Evolutionary conservation across 2,113 vertebrate genomes (phyloP).

Genomic region (Haliaeetus leucogaster): DNA sequence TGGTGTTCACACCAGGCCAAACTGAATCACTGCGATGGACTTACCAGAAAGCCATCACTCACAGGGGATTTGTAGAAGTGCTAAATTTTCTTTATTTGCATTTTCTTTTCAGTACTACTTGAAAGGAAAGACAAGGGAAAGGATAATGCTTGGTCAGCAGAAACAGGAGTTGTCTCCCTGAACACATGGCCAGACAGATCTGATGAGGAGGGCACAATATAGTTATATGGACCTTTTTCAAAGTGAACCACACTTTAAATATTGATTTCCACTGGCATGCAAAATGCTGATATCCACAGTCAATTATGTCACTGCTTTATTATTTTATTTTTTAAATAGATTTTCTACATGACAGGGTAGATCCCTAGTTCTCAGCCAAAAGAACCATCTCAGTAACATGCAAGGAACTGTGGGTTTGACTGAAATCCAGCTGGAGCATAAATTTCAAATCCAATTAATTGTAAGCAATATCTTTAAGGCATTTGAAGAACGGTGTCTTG

Average conservation of each 20-base stretch:
- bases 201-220: background rate
- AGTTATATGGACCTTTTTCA: slow-evolving; percentile 19
- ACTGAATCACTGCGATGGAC: background rate
- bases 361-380: slow-evolving; percentile 50
- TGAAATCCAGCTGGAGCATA: slow-evolving; percentile 44
- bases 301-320: slow-evolving; percentile 21
- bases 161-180: background rate
- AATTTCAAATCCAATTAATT: slow-evolving; percentile 51
- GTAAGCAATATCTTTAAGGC: slow-evolving; percentile 47
- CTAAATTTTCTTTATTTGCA: background rate
- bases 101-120: background rate
- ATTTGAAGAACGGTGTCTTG: slow-evolving; percentile 9
- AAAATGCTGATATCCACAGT: slow-evolving; percentile 44
- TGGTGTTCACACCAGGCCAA: background rate
- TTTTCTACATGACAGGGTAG: slow-evolving; percentile 34
- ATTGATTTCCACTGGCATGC: slow-evolving; percentile 39
- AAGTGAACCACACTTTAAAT: slow-evolving; percentile 35
- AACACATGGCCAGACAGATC: background rate
- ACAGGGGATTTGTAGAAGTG: background rate
- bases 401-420: slow-evolving; percentile 52
- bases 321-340: slow-evolving; percentile 60
- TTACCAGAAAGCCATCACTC: background rate
- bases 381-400: slow-evolving; percentile 58
- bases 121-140: background rate
- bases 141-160: slow-evolving; percentile 37